Conservation (phyloP, 2,113 vertebrate species). For the Phocoena phocoena region DNA sequence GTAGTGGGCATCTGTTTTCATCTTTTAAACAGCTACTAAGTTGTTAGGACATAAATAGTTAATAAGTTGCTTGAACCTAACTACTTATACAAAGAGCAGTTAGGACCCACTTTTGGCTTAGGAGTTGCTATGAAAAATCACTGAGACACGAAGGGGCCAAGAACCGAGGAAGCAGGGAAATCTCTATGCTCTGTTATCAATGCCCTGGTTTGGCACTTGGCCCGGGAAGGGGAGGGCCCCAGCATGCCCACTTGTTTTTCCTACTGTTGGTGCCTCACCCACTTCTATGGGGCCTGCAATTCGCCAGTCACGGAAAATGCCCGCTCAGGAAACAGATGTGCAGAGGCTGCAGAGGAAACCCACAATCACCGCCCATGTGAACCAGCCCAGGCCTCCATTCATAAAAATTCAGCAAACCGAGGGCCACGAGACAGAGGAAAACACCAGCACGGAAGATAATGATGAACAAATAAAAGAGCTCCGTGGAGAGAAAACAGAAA, state of each 20-base stretch:
- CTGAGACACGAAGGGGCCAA: background rate
- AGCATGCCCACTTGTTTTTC: background rate
- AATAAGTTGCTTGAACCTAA: background rate
- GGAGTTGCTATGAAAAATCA: background rate
- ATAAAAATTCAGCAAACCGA: conserved; percentile 40
- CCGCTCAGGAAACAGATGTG: conserved; percentile 61
- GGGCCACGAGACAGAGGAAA: background rate
- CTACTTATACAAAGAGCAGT: background rate
- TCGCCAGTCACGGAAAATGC: conserved; percentile 8
- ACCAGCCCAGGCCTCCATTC: conserved; percentile 58
- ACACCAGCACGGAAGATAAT: background rate
- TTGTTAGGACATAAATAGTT: background rate
- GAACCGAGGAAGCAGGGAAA: background rate
- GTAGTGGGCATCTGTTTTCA: background rate
- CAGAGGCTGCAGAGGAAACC: background rate
- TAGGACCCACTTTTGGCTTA: background rate
- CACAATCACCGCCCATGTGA: background rate
- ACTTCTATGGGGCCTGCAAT: background rate
- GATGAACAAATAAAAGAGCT: background rate
- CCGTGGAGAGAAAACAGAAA: conserved; percentile 12
- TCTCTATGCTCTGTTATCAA: background rate
- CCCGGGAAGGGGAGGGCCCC: conserved; percentile 13
- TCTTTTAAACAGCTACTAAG: background rate
- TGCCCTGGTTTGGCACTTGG: background rate
- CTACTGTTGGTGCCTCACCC: conserved; percentile 32